Evolutionary conservation across 2,888 invertebrate species (phyloP).

Genomic region (Chymomyza amoena): DNA sequence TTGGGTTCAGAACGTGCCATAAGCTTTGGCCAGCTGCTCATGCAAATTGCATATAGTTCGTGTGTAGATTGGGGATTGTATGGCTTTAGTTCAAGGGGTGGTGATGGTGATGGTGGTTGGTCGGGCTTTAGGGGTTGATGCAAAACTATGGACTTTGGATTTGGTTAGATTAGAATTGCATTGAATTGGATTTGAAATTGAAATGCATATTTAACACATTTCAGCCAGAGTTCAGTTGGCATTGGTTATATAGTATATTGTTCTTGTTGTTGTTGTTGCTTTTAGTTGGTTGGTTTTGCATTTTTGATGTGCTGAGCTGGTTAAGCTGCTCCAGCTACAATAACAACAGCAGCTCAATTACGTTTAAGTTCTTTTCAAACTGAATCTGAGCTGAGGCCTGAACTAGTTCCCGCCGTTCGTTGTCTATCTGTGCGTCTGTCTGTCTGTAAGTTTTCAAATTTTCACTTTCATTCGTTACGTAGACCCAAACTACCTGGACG

Average conservation of each 20-base stretch:
- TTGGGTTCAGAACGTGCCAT: neutral
- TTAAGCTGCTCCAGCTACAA: neutral
- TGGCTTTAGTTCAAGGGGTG: conserved; percentile 20
- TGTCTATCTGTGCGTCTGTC: too few relatives aligned
- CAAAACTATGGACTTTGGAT: conserved; percentile 37
- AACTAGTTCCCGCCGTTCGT: neutral
- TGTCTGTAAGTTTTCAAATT: neutral
- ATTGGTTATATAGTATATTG: neutral
- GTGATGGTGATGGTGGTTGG: too few relatives aligned
- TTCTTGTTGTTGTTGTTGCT: neutral
- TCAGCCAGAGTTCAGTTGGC: conserved; percentile 9
- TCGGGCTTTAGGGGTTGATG: conserved; percentile 44
- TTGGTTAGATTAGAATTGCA: conserved; percentile 66
- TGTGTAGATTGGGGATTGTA: conserved; percentile 3
- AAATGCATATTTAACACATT: conserved; percentile 65
- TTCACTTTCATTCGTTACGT: neutral
- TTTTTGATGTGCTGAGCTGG: neutral
- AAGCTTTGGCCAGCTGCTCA: conserved; percentile 3
- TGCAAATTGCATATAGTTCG: neutral
- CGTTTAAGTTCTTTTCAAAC: neutral
- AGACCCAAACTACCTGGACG: neutral
- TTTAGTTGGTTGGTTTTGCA: neutral
- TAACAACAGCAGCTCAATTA: too few relatives aligned
- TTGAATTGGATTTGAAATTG: conserved; percentile 67
- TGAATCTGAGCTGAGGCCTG: too few relatives aligned